Percentiles rank a stretch among this genome's conserved stretches.
Evolutionary conservation across 2,888 invertebrate genomes (phyloP).

Genomic region (Polydrusus cervinus): DNA sequence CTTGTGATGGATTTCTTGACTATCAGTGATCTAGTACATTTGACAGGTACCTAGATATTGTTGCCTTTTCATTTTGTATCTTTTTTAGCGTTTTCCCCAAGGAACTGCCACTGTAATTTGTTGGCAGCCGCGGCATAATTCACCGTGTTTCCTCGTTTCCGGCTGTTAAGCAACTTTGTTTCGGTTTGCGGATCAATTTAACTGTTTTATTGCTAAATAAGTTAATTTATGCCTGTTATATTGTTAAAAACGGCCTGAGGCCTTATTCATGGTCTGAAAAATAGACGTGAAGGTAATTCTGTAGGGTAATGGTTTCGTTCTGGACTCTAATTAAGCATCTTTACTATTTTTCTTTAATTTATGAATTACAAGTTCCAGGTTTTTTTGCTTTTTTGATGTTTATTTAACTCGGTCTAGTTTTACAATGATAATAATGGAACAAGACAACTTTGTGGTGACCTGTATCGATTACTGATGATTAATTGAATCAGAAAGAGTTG

Average conservation of each 20-base stretch:
- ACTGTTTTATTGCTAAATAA: slow-evolving; percentile 50
- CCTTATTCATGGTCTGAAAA: slow-evolving; percentile 1
- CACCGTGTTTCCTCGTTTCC: slow-evolving; percentile 43
- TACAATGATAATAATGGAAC: too few relatives aligned
- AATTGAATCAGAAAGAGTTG: too few relatives aligned
- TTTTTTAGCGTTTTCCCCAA: too few relatives aligned
- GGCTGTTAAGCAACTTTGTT: slow-evolving; percentile 40
- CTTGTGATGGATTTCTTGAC: too few relatives aligned
- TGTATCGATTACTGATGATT: too few relatives aligned
- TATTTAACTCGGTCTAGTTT: too few relatives aligned
- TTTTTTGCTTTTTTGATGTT: too few relatives aligned
- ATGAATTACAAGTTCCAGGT: too few relatives aligned
- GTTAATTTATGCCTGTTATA: slow-evolving; percentile 23
- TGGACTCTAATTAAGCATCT: not conserved
- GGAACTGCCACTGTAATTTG: not conserved
- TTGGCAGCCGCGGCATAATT: slow-evolving; percentile 22
- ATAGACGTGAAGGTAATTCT: slow-evolving; percentile 8
- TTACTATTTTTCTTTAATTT: not conserved
- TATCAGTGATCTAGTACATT: too few relatives aligned
- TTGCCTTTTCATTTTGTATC: too few relatives aligned
- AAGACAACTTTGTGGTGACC: too few relatives aligned
- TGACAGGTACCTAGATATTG: too few relatives aligned
- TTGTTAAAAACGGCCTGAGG: slow-evolving; percentile 7
- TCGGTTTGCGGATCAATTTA: slow-evolving; percentile 41
- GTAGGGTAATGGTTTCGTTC: not conserved